Evolutionary conservation across 2,888 invertebrate species (phyloP), one percentile per base, ranked within the genome.

Genomic region (Tetragonisca angustula): DNA sequence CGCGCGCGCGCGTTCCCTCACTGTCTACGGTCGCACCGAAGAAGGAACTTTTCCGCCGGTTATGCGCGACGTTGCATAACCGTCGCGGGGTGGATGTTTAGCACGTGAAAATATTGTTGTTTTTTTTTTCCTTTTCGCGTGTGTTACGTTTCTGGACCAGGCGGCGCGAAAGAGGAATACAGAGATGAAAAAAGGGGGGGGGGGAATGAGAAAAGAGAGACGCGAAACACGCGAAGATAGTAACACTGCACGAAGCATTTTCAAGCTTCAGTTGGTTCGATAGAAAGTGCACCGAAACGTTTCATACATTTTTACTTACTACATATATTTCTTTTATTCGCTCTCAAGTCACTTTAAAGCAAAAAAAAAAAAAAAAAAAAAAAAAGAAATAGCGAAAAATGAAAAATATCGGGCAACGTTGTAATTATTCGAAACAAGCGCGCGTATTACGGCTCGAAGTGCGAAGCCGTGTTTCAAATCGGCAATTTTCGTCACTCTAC

Each of bases 161-260:
- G 15, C 15, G 49, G 6, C 9, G 69, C 0, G 32, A 52, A 43
- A 71, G 59, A 32, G 36, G 19, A 36, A 19, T 27, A 65, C 17
- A 50, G 17, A 52, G 17, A 52, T 6, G 19, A 52, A 52, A 4
- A 19, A 52, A 52, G 3, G 19, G 9, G 4, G 19, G n/a, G n/a
- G n/a, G n/a, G n/a, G n/a, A n/a, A n/a, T n/a, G n/a, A n/a, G 32
- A 61, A 17, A 17, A 17, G 17, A 62, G 24, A 50, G 36, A 79
- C 17, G 13, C 9, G 67, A 36, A 69, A 27, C 49, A 68, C 61
- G 54, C 49, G n/a, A 71, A 81, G 79, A 61, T 72, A 49, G 19
- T 15, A 4, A 4, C 13, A 50, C 27, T 36, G 24, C 21, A 72
- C n/a, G 32, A 52, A n/a, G 52, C 1, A 36, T 71, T 71, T 52